phyloP scores from a whole-genome alignment of 2,888 invertebrate genomes.

The Drosophila cognata region DNA sequence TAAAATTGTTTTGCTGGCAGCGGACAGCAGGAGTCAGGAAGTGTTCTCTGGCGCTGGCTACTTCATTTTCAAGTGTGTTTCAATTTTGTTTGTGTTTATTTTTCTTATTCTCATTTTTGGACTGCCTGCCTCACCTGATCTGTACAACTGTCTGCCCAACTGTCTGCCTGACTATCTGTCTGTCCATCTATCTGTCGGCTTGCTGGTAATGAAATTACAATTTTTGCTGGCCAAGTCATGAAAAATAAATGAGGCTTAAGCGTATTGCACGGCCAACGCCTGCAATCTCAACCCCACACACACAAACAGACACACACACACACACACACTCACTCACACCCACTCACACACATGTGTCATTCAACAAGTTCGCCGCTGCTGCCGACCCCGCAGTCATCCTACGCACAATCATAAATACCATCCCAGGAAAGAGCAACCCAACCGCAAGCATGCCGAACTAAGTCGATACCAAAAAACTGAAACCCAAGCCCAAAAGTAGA shows the following conservation, averaged over 20 bases:
- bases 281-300: conserved; percentile 51
- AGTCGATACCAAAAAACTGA: conserved; percentile 33
- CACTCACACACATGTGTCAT: conserved; percentile 34
- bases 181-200: conserved; percentile 29
- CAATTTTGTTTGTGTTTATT: conserved; percentile 37
- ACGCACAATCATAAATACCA: conserved; percentile 72
- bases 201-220: conserved; percentile 81
- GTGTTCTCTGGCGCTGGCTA: conserved; percentile 41
- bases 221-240: conserved; percentile 78
- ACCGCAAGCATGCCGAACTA: conserved; percentile 24
- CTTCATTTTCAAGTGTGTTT: conserved; percentile 77
- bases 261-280: conserved; percentile 56
- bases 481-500: conserved; percentile 25
- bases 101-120: conserved; percentile 30
- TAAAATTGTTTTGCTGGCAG: conserved; percentile 58
- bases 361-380: conserved; percentile 65
- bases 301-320: conserved; percentile 17
- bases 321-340: conserved; percentile 15
- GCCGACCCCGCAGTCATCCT: conserved; percentile 25
- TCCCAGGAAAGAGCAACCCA: conserved; percentile 37
- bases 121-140: conserved; percentile 40
- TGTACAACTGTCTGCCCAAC: conserved; percentile 17
- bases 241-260: conserved; percentile 83
- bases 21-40: conserved; percentile 35
- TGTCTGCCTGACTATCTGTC: conserved; percentile 15